Base-by-base conservation (phyloP, 2,888 invertebrate genomes). In the Sceliomorpha sp. region DNA sequence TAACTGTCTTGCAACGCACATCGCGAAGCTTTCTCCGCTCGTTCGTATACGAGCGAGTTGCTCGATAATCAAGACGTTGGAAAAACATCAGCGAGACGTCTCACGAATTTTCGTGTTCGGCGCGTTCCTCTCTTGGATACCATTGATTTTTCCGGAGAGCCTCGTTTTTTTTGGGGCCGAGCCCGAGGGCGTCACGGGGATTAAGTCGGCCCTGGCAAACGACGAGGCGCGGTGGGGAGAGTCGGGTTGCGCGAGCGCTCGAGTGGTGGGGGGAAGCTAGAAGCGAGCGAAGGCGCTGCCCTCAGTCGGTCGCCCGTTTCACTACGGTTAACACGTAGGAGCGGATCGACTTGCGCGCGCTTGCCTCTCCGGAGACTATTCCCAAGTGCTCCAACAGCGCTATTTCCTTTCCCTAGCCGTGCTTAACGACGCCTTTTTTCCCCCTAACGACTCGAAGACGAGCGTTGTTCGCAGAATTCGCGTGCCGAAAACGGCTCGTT, bases 231-330 rank as follows among this genome's bases (percentile, higher is more conserved):
- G 37, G 45, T 32, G 60, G 45, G 69, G 45, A 37, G 15, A 34
- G 27, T 45, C 42, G 58, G 53, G 53, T 56, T 36, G 67, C 62
- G 63, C 44, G 47, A 50, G 51, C 67, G 20, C 3, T 27, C 13
- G 9, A n/a, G 4, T 39, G 48, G 71, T 60, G 68, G 68, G 69
- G 73, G 66, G 32, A 59, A 53, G 44, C 53, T 40, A 39, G 51
- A 53, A 56, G 45, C 45, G 62, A 53, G 75, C 80, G 80, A 77
- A 73, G 27, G 76, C 72, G 76, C 76, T 81, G 84, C 83, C 83
- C 81, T 77, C 84, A 72, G 75, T 72, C 80, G 82, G 79, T 63
- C 70, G 75, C 32, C 55, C 67, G 73, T 60, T 67, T 75, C 48
- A 84, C 80, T 79, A 83, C 60, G 36, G 71, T 64, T 47, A 72